phyloP scores from a whole-genome alignment of 92 coral and sea anemone genomes.

The Zoanthus sociatus region DNA sequence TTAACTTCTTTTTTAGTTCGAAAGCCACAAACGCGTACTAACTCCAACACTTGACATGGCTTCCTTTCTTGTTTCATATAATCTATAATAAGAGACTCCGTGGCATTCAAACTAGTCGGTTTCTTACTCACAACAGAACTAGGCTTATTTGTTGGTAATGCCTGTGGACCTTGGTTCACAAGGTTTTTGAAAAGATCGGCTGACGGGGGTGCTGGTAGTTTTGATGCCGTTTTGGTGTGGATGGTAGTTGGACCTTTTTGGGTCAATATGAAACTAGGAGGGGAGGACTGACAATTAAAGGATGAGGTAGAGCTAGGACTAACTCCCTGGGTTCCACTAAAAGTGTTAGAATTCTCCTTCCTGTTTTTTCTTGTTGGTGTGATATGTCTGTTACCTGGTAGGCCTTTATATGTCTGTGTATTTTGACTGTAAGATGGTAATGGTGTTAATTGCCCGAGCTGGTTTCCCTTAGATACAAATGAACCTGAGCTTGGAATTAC shows the following conservation, averaged over 20 bases:
- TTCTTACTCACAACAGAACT: constrained; percentile 15
- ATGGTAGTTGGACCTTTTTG: not conserved
- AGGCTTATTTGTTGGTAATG: constrained; percentile 41
- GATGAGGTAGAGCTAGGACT: not conserved
- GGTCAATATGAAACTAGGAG: constrained; percentile 2
- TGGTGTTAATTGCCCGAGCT: not conserved
- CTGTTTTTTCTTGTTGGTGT: not conserved
- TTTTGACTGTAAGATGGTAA: not conserved
- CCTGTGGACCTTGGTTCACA: constrained; percentile 69
- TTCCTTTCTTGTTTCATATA: constrained; percentile 76
- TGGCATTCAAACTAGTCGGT: constrained; percentile 49
- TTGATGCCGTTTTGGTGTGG: not conserved
- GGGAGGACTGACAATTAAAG: not conserved
- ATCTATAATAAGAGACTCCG: constrained; percentile 63
- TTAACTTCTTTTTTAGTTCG: constrained; percentile 86
- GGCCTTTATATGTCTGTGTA: not conserved
- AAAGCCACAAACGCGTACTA: constrained; percentile 71
- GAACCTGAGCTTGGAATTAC: constrained; percentile 4
- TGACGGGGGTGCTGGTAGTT: constrained; percentile 81
- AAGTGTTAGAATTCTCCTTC: not conserved
- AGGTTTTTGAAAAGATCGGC: constrained; percentile 65
- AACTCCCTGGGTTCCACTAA: not conserved
- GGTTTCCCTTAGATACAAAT: not conserved
- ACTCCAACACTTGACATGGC: constrained; percentile 71
- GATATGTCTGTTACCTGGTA: not conserved